Evolutionary conservation across 2,113 vertebrate species (phyloP), one percentile per base, ranked within the genome.

Genomic region (Phyllopteryx taeniolatus): DNA sequence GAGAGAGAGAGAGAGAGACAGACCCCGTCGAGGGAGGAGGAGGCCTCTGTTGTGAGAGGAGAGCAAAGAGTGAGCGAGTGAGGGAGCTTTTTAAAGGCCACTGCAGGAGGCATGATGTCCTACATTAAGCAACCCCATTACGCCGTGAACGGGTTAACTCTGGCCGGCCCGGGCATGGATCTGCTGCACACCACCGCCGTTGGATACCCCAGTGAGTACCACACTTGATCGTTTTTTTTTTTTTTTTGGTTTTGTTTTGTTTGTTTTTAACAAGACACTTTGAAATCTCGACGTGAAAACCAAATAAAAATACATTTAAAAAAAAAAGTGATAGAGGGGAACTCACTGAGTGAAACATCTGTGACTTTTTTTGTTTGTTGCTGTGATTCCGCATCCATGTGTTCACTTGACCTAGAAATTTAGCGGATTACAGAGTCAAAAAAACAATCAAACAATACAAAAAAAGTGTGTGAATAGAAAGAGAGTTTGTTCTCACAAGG

Each of bases 111-210:
- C 87, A 95, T 95, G 94, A 95, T 95, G 94, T 94, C 95, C 86
- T 96, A 95, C 90, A 94, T 94, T 87, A 96, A 95, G 86, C 94
- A 95, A 83, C 94, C 94, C 66, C 94, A 95, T 92, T 95, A 95
- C 86, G 90, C 94, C 35, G 93, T 96, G 90, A 95, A 94, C 85
- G 94, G 94, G 77, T 91, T 96, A 89, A 93, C 94, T 75, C 88
- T 95, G 85, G 92, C 93, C 68, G 94, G 93, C 59, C 91, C 94
- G 22, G 93, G 93, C 70, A 94, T 96, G 94, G 95, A 96, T 82
- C 92, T 96, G 72, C 91, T 96, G 71, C 95, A 96, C 86, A 82
- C 93, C 6, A 91, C 93, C 1, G 91, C 93, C 12, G 94, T 95
- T 5, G 94, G 94, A 72, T 96, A 95, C 71, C 93, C 94, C 46